Percentiles rank a stretch among this genome's conserved stretches.
phyloP scores from a whole-genome alignment of 2,113 vertebrate species.

The Echinops telfairi region DNA sequence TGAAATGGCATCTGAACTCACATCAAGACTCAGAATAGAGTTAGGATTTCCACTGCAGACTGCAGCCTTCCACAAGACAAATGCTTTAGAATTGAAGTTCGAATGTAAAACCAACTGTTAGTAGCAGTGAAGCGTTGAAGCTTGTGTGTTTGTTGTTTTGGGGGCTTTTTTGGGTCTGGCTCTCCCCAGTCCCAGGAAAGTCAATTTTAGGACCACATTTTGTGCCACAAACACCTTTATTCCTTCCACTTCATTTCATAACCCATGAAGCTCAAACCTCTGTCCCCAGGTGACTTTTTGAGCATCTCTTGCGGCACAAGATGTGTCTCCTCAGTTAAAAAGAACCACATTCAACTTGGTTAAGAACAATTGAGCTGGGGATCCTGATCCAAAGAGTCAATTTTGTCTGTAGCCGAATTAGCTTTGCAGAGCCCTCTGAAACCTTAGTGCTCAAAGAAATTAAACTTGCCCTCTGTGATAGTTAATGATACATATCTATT shows the following conservation, averaged over 20 bases:
- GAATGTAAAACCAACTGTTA: background rate
- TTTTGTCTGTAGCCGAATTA: background rate
- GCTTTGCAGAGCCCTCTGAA: constrained; percentile 3
- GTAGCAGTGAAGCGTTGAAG: background rate
- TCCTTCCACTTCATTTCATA: background rate
- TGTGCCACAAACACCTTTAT: background rate
- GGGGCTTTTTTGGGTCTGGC: background rate
- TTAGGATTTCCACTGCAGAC: too few relatives aligned
- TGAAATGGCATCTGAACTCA: too few relatives aligned
- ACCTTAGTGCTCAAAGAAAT: background rate
- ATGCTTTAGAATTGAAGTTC: too few relatives aligned
- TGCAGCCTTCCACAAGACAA: too few relatives aligned
- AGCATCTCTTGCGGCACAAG: background rate
- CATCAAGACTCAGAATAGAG: too few relatives aligned
- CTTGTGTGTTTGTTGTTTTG: background rate
- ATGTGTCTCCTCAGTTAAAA: background rate
- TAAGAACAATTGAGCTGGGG: background rate
- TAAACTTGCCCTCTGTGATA: rapidly evolving
- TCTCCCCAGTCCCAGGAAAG: background rate
- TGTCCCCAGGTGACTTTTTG: background rate
- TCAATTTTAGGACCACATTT: background rate
- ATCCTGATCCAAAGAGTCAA: background rate
- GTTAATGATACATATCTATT: background rate
- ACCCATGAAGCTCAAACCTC: background rate
- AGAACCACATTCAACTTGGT: background rate